Evolutionary conservation across 2,888 invertebrate species (phyloP), one percentile per base, ranked within the genome.

Genomic region (Megamerina dolium): DNA sequence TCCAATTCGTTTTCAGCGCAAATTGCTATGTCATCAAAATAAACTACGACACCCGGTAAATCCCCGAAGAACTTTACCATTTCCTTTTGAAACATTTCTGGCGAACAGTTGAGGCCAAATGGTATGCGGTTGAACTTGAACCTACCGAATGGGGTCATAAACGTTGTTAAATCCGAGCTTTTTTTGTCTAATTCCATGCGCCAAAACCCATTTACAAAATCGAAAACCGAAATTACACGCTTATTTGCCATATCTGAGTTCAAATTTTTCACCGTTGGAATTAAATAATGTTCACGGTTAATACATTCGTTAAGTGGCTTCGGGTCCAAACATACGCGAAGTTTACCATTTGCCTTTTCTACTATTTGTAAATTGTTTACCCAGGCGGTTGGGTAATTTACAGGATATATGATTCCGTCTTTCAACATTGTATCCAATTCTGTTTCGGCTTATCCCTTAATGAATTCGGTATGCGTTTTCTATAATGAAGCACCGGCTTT

Each of bases 61-160:
- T 60, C 58, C 12, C 59, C 62, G 51, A 64, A 64, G 17, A 58
- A 51, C 12, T 45, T 46, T 26, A 51, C 48, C 46, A 56, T 59
- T 37, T 50, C 51, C 32, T 45, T 52, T 43, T 64, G 61, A 44
- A 63, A 63, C 9, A 60, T 54, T 54, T 64, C 64, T 5, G 60
- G 55, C 6, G 61, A 56, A 61, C 50, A 46, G 9, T 49, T 57
- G 5, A 66, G 29, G 2, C 63, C 63, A 55, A 62, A 66, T 2
- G 61, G 59, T 20, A 64, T 26, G 16, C 64, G 52, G 27, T 48
- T 42, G 50, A 58, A 67, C 46, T 54, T 52, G 49, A 54, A 58
- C n/a, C 41, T 43, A 13, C 46, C 42, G 30, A 44, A 51, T 19
- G 47, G 47, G 13, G 49, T 51, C 41, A 38, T 46, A 40, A 52